A percentile compares a stretch with the other conserved stretches of the same genome.
phyloP scores from a whole-genome alignment of 2,888 invertebrate species.

The Pollenia amentaria region DNA sequence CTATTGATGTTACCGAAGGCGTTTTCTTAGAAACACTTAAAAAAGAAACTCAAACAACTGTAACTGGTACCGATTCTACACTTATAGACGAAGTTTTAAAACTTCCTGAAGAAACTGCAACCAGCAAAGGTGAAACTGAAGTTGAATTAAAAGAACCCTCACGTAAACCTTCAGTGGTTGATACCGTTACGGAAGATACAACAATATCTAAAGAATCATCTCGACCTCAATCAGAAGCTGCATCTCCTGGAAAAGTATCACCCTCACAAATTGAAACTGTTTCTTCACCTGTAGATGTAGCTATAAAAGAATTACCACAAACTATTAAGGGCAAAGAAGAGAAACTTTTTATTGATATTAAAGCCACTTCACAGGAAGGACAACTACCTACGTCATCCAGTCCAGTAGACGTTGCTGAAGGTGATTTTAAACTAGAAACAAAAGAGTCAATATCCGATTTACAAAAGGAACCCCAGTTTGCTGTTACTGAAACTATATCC shows the following conservation, averaged over 20 bases:
- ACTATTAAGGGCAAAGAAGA: slow-evolving; percentile 35
- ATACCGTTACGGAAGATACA: no score
- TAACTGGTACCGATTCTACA: slow-evolving; percentile 76
- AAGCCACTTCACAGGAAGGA: background rate
- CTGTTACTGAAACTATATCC: slow-evolving; percentile 75
- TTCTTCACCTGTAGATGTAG: slow-evolving; percentile 81
- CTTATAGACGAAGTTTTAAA: slow-evolving; percentile 76
- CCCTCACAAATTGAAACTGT: slow-evolving; percentile 72
- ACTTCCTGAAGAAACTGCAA: background rate
- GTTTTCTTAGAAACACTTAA: slow-evolving; percentile 53
- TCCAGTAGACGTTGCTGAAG: slow-evolving; percentile 54
- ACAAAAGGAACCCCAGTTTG: slow-evolving; percentile 1
- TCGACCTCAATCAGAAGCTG: slow-evolving; percentile 46
- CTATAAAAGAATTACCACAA: slow-evolving; percentile 54
- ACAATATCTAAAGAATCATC: background rate
- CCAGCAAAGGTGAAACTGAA: no score
- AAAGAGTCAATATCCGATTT: background rate
- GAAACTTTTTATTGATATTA: slow-evolving; percentile 18
- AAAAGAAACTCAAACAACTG: slow-evolving; percentile 18
- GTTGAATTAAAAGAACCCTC: no score
- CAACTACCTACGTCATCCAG: slow-evolving; percentile 56
- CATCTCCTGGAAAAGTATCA: slow-evolving; percentile 55
- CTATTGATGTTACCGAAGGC: slow-evolving; percentile 52
- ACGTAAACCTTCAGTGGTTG: no score
- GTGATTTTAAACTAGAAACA: slow-evolving; percentile 53